Conservation (phyloP, 2,888 invertebrate species). For the Stramonita haemastoma region DNA sequence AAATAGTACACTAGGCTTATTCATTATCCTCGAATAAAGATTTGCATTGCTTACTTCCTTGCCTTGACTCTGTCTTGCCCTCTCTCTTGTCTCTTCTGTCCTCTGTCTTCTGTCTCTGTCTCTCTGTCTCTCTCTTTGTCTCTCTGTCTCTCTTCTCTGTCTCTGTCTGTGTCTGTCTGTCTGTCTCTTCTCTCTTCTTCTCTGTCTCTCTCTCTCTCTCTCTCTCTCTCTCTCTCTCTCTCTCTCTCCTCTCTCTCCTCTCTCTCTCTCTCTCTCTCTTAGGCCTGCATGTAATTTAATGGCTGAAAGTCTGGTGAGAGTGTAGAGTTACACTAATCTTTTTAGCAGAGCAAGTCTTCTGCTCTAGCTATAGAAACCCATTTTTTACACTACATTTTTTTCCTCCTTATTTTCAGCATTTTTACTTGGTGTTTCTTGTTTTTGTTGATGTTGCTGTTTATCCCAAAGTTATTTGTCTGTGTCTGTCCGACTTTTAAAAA, state of each 20-base stretch:
- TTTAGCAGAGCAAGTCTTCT: not conserved
- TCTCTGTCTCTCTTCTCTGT: not conserved
- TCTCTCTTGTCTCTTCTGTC: too few relatives aligned
- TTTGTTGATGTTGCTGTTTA: too few relatives aligned
- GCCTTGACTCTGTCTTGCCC: too few relatives aligned
- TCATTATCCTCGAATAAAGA: too few relatives aligned
- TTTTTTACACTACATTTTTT: not conserved
- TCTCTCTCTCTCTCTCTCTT: not conserved
- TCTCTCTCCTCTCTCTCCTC: not conserved
- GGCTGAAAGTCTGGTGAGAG: not conserved
- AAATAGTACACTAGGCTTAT: too few relatives aligned
- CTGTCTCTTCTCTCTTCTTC: constrained; percentile 2
- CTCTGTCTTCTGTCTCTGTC: too few relatives aligned
- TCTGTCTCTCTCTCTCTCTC: not conserved
- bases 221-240: not conserved
- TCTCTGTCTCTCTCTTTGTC: not conserved
- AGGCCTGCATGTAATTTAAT: not conserved
- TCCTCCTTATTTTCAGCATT: not conserved
- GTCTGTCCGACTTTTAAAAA: too few relatives aligned
- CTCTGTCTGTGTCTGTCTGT: not conserved
- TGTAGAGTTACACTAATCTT: too few relatives aligned
- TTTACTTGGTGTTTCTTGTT: too few relatives aligned
- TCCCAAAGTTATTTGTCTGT: too few relatives aligned
- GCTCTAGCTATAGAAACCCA: not conserved
- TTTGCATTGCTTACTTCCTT: too few relatives aligned